These are phyloP conservation scores for Cyaniris semiargus DNA, from an alignment of 2,888 invertebrate genomes.

Conservation along the genomic window DNA sequence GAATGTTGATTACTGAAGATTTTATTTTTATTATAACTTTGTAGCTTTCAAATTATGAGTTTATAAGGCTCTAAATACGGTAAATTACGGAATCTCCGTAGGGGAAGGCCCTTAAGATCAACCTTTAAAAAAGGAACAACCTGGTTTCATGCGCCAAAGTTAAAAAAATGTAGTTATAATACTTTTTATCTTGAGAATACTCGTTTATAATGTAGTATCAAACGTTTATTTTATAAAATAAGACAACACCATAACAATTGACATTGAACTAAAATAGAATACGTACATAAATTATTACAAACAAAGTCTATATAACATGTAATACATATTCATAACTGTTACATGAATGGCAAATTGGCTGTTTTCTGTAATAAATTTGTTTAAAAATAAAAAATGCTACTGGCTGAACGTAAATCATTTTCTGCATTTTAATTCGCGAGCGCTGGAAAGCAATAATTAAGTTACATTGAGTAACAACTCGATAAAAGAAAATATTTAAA, in stretches of 20 bases:
- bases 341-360: slow-evolving; percentile 3
- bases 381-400: slow-evolving; percentile 12
- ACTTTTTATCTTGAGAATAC: no score
- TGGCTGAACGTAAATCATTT: background rate
- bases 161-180: no score
- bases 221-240: no score
- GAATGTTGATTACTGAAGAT: no score
- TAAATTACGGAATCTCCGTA: no score
- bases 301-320: background rate
- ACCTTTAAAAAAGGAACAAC: no score
- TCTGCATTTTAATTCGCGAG: slow-evolving; percentile 21
- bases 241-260: slow-evolving; percentile 14
- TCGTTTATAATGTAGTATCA: no score
- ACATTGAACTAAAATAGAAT: slow-evolving; percentile 19
- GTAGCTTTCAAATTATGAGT: no score
- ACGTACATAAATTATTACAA: slow-evolving; percentile 15
- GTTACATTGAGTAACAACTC: background rate
- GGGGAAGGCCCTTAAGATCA: no score
- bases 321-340: slow-evolving; percentile 3
- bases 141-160: no score
- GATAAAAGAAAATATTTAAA: slow-evolving; percentile 8
- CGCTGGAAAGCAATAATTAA: background rate
- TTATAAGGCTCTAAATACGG: no score
- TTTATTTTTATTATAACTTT: no score
- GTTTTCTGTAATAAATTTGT: slow-evolving; percentile 11